Base-by-base conservation (phyloP, 1,140 invertebrate species). In the Ceratosolen fusciceps region DNA sequence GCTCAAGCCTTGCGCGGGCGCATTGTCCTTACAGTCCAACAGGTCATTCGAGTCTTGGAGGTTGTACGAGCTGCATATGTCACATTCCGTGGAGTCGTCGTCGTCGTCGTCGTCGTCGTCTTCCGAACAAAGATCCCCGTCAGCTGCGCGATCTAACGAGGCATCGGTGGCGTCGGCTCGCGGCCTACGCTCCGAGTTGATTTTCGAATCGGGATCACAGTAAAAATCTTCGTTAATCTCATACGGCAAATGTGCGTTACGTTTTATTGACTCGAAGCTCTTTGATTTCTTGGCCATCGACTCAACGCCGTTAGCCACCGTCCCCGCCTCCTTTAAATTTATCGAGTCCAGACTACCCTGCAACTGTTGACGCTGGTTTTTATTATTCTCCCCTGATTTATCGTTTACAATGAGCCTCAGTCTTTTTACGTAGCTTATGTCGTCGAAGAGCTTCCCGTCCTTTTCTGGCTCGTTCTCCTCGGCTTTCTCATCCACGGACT, bases 301-400 rank as follows among this genome's bases (percentile, higher is more conserved):
- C 52, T 86, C 83, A 39, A 83, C 85, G 4, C 70, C 39, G 29
- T 73, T 77, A 0, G 68, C 77, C 26, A 81, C 80, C 0, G 81
- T 67, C n/a, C n/a, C n/a, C 0, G 80, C 52, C 16, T 85, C 82
- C 10, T 82, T 83, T 2, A 84, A 77, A 34, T 85, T 86, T 5
- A 90, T 88, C 8, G 88, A 90, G 52, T 90, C 90, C 0, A 90
- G 71, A 43, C 88, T 90, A 0, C 89, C 88, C 56, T 90, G 87
- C 3, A 89, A 74, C 12, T 86, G 80, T 26, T 81, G 80, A 2
- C 77, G 80, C 7, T 80, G 79, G 0, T 76, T 49, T 43, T 26
- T 29, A 21, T 2, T 52, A 8, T 9, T 16, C 0, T 72, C 49
- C 3, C 2, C 0, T n/a, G 60, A 24, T 21, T 58, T 47, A 16